Evolutionary conservation across 1,140 invertebrate species (phyloP).

Genomic region (Physella acuta): DNA sequence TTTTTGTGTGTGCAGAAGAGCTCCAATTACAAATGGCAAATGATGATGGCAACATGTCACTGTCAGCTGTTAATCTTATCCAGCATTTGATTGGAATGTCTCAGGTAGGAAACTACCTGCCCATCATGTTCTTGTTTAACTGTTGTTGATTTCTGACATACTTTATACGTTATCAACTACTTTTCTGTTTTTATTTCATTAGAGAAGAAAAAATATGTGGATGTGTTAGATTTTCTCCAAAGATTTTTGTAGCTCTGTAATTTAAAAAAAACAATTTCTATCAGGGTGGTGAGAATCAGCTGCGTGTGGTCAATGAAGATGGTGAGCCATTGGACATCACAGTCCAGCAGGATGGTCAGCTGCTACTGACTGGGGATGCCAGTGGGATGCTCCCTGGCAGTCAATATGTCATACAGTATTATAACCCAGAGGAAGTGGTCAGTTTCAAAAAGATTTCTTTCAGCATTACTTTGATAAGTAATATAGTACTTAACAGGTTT

Average conservation of each 20-base stretch:
- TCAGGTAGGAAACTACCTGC: slow-evolving; percentile 35
- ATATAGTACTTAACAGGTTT: neutral
- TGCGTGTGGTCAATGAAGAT: slow-evolving; percentile 47
- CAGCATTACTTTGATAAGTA: neutral
- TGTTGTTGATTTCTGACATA: neutral
- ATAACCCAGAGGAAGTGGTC: slow-evolving; percentile 32
- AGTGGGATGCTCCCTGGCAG: slow-evolving; percentile 30
- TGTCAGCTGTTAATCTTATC: slow-evolving; percentile 51
- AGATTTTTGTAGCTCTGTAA: neutral
- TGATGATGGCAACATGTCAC: slow-evolving; percentile 47
- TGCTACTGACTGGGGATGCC: slow-evolving; percentile 40
- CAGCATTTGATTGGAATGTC: slow-evolving; percentile 55
- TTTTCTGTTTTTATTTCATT: slow-evolving; percentile 7
- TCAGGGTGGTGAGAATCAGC: slow-evolving; percentile 36
- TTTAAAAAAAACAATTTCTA: neutral
- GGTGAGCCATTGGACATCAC: slow-evolving; percentile 47
- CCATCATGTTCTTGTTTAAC: neutral
- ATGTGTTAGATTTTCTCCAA: neutral
- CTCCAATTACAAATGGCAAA: slow-evolving; percentile 15
- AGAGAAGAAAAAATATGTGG: neutral
- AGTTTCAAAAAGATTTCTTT: neutral
- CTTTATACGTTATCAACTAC: neutral
- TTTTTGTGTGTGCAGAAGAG: no score
- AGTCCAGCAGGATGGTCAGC: slow-evolving; percentile 50
- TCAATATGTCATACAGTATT: slow-evolving; percentile 51